Evolutionary conservation across 2,888 invertebrate species (phyloP).

Genomic region (Omphaloscelis lunosa): DNA sequence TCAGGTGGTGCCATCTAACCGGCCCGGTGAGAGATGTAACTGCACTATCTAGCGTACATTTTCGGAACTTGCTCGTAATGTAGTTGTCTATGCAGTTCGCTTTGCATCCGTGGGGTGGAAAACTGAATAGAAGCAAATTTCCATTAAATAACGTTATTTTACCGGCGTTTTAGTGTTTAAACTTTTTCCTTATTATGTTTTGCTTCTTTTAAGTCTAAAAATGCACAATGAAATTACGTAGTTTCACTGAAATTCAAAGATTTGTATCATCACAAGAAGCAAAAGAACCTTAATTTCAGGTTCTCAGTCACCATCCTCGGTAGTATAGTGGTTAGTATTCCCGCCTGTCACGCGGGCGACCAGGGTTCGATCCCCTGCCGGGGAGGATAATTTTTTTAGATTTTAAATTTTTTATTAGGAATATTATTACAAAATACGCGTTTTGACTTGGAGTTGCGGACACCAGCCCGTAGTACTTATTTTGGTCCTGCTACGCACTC

Average conservation of each 20-base stretch:
- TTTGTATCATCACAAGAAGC: not conserved
- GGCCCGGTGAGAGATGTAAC: not conserved
- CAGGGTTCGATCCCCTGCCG: slow-evolving; percentile 70
- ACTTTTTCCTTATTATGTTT: too few species aligned
- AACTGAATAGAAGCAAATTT: too few species aligned
- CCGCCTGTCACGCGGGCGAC: slow-evolving; percentile 91
- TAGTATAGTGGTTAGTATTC: slow-evolving; percentile 91
- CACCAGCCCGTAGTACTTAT: not conserved
- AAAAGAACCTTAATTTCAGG: not conserved
- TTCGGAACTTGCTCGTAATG: not conserved
- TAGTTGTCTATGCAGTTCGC: not conserved
- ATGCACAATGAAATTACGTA: too few species aligned
- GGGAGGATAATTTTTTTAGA: slow-evolving; percentile 6
- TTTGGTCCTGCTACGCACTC: too few species aligned
- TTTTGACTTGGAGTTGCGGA: not conserved
- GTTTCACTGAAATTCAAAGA: not conserved
- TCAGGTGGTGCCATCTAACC: slow-evolving; percentile 27
- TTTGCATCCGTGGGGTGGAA: not conserved
- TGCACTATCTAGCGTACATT: not conserved
- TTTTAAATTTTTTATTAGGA: too few species aligned
- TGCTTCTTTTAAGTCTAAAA: not conserved
- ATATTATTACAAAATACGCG: not conserved
- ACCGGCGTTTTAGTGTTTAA: too few species aligned
- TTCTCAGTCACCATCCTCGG: slow-evolving; percentile 9
- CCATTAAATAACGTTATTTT: not conserved